Conservation (phyloP, 2,888 invertebrate genomes). For the Conomelus anceps region DNA sequence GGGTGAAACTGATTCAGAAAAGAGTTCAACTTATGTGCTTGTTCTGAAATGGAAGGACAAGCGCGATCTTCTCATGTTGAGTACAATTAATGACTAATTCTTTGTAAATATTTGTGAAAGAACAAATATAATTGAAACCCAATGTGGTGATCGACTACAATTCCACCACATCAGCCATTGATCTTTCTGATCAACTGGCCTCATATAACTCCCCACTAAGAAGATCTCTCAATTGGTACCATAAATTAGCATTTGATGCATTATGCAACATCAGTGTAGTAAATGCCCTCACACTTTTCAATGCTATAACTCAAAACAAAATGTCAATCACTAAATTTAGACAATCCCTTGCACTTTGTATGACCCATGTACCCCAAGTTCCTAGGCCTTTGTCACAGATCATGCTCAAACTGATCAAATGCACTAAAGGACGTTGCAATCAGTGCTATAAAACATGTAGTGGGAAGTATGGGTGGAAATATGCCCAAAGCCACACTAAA, state of each 20-base stretch:
- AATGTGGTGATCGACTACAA: neutral
- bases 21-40: neutral
- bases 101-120: neutral
- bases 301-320: neutral
- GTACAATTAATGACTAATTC: neutral
- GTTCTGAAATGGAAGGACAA: neutral
- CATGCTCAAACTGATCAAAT: neutral
- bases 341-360: neutral
- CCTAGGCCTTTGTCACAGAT: neutral
- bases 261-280: neutral
- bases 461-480: too few species aligned
- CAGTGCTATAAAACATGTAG: too few species aligned
- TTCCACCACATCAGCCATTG: neutral
- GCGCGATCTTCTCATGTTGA: neutral
- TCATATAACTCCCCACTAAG: too few species aligned
- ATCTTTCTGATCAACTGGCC: conserved; percentile 2
- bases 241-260: neutral
- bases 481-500: too few species aligned
- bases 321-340: neutral
- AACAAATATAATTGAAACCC: neutral
- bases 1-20: too few species aligned
- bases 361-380: neutral
- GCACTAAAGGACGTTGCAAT: neutral
- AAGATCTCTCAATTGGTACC: too few species aligned
- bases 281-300: neutral